phyloP scores from a whole-genome alignment of 2,113 vertebrate species.

The Osmerus mordax region DNA sequence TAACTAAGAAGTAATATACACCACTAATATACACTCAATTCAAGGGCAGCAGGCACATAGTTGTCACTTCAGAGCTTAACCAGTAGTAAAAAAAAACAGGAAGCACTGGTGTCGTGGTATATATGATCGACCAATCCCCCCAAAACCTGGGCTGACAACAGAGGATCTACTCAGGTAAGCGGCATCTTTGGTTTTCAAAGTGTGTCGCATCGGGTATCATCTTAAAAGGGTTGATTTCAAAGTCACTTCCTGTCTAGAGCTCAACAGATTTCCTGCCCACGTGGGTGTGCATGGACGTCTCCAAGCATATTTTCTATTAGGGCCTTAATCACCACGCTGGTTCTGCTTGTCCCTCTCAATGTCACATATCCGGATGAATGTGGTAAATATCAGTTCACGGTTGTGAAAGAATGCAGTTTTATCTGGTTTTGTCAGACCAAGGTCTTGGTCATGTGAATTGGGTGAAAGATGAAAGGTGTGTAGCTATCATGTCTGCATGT shows the following conservation, averaged over 20 bases:
- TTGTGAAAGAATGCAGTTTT: conserved; percentile 62
- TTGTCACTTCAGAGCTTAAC: conserved; percentile 55
- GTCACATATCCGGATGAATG: conserved; percentile 71
- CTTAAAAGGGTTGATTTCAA: conserved; percentile 67
- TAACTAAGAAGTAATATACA: too few relatives aligned
- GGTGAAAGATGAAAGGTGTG: conserved; percentile 71
- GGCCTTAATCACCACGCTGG: conserved; percentile 68
- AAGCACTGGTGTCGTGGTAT: conserved; percentile 52
- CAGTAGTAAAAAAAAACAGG: conserved; percentile 30
- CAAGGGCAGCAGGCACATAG: conserved; percentile 48
- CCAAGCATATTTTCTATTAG: conserved; percentile 70
- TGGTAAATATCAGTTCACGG: conserved; percentile 65
- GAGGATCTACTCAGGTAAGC: conserved; percentile 68
- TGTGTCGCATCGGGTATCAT: conserved; percentile 54
- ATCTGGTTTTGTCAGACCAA: conserved; percentile 71
- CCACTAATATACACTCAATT: conserved; percentile 24
- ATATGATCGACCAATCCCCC: conserved; percentile 51
- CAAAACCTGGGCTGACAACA: conserved; percentile 58
- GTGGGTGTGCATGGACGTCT: conserved; percentile 66
- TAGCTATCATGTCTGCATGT: conserved; percentile 45
- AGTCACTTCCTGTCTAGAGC: conserved; percentile 62
- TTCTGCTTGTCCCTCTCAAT: conserved; percentile 74
- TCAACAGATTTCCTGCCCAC: conserved; percentile 71
- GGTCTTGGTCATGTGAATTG: conserved; percentile 63
- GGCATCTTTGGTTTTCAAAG: conserved; percentile 51